A percentile compares a stretch with the other conserved stretches of the same genome.
These are phyloP conservation scores for Ferrisia virgata DNA, from an alignment of 2,888 invertebrate genomes.

Conservation along the genomic window DNA sequence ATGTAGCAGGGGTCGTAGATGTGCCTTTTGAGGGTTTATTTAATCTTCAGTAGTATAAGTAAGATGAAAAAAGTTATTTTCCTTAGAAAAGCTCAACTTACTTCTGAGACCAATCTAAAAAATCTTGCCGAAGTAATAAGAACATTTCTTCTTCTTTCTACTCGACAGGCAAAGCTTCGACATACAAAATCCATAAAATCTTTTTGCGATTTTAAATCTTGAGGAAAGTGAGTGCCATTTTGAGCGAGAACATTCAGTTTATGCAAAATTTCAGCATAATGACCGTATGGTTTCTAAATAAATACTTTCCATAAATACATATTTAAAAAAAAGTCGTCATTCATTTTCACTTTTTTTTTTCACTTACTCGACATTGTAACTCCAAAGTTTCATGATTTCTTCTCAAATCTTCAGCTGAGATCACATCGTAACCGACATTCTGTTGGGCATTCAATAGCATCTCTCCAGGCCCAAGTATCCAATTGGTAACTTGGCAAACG, in stretches of 20 bases:
- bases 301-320: not conserved
- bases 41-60: too few relatives aligned
- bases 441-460: conserved; percentile 67
- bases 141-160: conserved; percentile 70
- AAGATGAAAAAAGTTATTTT: not conserved
- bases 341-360: not conserved
- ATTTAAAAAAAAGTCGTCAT: not conserved
- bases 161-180: conserved; percentile 69
- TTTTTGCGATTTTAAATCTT: conserved; percentile 67
- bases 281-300: conserved; percentile 68
- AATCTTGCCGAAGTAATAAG: conserved; percentile 72
- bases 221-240: conserved; percentile 53
- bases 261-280: conserved; percentile 73
- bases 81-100: conserved; percentile 51
- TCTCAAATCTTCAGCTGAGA: conserved; percentile 69
- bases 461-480: conserved; percentile 75
- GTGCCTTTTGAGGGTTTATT: too few relatives aligned
- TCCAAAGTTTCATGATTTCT: conserved; percentile 72
- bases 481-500: conserved; percentile 69
- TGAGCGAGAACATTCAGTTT: conserved; percentile 63
- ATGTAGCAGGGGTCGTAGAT: too few relatives aligned
- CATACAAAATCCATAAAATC: conserved; percentile 82
- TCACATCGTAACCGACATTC: conserved; percentile 70
- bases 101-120: conserved; percentile 71
- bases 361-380: conserved; percentile 65